These are phyloP conservation scores for Borostomias antarcticus DNA, from an alignment of 2,797 vertebrate genomes.

Conservation along the genomic window DNA sequence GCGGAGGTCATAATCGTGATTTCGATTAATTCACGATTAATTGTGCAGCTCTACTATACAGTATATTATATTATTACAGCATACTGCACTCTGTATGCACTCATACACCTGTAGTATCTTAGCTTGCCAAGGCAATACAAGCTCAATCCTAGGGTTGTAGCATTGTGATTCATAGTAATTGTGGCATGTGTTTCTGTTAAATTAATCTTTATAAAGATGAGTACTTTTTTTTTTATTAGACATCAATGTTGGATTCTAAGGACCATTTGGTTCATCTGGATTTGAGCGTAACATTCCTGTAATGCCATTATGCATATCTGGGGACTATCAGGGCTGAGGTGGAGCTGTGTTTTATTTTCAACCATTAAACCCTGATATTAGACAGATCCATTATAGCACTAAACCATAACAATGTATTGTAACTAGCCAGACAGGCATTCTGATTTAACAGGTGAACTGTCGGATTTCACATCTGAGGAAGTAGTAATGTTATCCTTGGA, in stretches of 20 bases:
- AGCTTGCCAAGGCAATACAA: constrained; percentile 15
- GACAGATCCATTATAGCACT: constrained; percentile 4
- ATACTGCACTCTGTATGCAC: constrained; percentile 47
- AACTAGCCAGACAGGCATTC: neutral
- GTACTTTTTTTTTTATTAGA: no score
- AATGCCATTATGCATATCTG: neutral
- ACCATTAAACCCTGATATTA: neutral
- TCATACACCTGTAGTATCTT: no score
- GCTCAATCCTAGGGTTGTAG: neutral
- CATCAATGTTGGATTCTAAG: neutral
- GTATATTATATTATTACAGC: constrained; percentile 46
- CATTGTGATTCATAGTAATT: constrained; percentile 7
- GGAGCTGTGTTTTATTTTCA: neutral
- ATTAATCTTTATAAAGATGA: neutral
- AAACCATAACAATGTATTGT: neutral
- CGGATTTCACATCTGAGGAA: neutral
- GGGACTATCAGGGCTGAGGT: neutral
- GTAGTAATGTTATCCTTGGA: neutral
- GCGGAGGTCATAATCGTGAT: no score
- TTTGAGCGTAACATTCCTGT: neutral
- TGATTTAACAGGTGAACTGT: neutral
- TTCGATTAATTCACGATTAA: no score
- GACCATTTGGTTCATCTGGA: neutral
- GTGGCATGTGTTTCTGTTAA: neutral
- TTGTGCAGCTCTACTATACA: no score